A percentile compares a stretch with the other conserved stretches of the same genome.
phyloP scores from a whole-genome alignment of 2,888 invertebrate genomes.

The Drosophila melanosoma region DNA sequence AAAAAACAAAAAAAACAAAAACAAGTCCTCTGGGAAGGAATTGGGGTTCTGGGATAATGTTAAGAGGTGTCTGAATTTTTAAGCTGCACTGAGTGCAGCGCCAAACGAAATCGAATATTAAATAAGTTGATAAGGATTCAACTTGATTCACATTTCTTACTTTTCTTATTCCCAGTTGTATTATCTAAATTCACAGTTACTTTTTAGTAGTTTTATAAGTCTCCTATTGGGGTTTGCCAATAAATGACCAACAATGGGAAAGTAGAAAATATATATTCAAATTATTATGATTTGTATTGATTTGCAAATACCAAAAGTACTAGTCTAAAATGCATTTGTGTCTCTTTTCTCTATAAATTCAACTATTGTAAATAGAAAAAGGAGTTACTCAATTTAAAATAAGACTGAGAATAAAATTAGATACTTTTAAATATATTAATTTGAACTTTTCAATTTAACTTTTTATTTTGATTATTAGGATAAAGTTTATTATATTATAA shows the following conservation, averaged over 20 bases:
- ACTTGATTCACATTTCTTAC: neutral
- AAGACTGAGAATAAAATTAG: rapidly evolving
- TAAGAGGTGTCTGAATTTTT: slow-evolving; percentile 60
- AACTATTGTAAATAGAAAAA: too few relatives aligned
- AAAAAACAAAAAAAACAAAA: slow-evolving; percentile 13
- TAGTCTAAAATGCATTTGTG: too few relatives aligned
- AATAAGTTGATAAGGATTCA: slow-evolving; percentile 59
- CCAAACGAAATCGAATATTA: slow-evolving; percentile 65
- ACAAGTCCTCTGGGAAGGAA: slow-evolving; percentile 23
- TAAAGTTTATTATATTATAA: neutral
- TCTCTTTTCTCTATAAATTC: neutral
- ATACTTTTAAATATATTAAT: neutral
- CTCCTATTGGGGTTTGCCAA: slow-evolving; percentile 11
- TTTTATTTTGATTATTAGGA: neutral
- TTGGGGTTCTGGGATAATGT: slow-evolving; percentile 44
- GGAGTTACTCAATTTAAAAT: neutral
- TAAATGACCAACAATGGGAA: slow-evolving; percentile 25
- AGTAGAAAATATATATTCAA: slow-evolving; percentile 5
- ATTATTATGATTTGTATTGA: neutral
- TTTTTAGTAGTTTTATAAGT: slow-evolving; percentile 22
- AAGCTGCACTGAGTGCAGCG: slow-evolving; percentile 35
- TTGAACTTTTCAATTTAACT: neutral
- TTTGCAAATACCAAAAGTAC: neutral
- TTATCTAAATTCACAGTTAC: slow-evolving; percentile 11
- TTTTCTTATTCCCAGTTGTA: slow-evolving; percentile 9